Base-by-base conservation (phyloP, 2,888 invertebrate genomes). In the Aleiodes alternator region DNA sequence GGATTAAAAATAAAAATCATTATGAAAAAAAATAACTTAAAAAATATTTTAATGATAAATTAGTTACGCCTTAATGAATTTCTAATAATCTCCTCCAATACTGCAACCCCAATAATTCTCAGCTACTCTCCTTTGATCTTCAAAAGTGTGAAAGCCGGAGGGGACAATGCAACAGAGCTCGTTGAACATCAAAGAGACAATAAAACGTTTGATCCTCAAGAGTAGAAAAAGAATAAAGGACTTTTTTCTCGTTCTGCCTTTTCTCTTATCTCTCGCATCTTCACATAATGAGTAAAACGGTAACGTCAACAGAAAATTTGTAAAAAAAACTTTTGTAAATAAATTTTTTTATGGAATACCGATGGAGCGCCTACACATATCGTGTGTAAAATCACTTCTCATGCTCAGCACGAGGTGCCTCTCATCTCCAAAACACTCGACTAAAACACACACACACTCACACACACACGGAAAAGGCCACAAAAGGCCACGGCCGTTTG, bases 171-270 rank as follows among this genome's bases (percentile, higher is more conserved):
- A 64, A 48, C 64, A 64, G 34, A 43, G 64, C 43, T 48, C 48
- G 34, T 64, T 64, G 43, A 64, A 64, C 64, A 23, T 64, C 64
- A 64, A 64, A 48, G 64, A 64, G 48, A 64, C 64, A 64, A 64
- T 64, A 64, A 64, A 64, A 43, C 43, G 64, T 64, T 64, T 64
- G 64, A 64, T 64, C 64, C 64, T 23, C 64, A 64, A 64, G 16
- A 64, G 64, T n/a, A 38, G 59, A 59, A 59, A 38, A 59, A 59
- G 48, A 64, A 61, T 43, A 64, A 43, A 43, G 14, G 43, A 43
- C 64, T 23, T 23, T 16, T 48, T 9, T 16, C 43, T 14, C n/a
- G 4, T 59, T 29, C 16, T 29, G 23, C 2, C 4, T 43, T 43
- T 9, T 43, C 8, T 43, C 11, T 8, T 43, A 9, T 43, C 11